Evolutionary conservation across 92 coral and sea anemone species (phyloP), one percentile per base, ranked within the genome.

Genomic region (Blastomussa wellsi): DNA sequence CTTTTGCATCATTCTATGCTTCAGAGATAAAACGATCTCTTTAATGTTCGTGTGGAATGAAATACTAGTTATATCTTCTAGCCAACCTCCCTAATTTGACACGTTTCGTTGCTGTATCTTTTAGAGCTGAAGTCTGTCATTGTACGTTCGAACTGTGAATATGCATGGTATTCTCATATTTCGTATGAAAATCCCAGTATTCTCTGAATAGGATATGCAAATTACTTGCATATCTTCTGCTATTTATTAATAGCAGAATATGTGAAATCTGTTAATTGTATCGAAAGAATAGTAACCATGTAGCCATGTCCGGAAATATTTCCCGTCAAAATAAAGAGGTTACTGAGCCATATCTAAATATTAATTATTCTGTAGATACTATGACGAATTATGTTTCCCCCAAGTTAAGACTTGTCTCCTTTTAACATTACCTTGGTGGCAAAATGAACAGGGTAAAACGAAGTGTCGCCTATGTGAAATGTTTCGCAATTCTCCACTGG

Each of bases 401-500:
- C 1, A 9, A 26, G 33, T 62, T 62, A 5, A 14, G 24, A 62
- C 32, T 26, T 62, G 68, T 11, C n/a, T n/a, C n/a, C 68, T 62
- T 62, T 62, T 3, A 29, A 62, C 31, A 28, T 62, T 62, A 62
- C 68, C 68, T 62, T 26, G 10, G 29, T 57, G 29, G 26, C 29
- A 20, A 24, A 20, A 16, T 8, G 62, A 55, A 22, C 8, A 55
- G 5, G 62, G 20, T 55, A 57, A 12, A 12, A 57, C 26, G 29
- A 24, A 22, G 68, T 5, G 68, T 62, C 12, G 6, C 31, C 5
- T 24, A 31, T 28, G 16, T 14, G 70, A 65, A n/a, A 65, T 6
- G 44, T 70, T 70, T 70, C 75, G 75, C 75, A 70, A 70, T 70
- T 11, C 4, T 36, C 48, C 75, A 70, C 65, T 57, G 75, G 26